Conservation (phyloP, 2,113 vertebrate genomes). For the Corythoichthys intestinalis region DNA sequence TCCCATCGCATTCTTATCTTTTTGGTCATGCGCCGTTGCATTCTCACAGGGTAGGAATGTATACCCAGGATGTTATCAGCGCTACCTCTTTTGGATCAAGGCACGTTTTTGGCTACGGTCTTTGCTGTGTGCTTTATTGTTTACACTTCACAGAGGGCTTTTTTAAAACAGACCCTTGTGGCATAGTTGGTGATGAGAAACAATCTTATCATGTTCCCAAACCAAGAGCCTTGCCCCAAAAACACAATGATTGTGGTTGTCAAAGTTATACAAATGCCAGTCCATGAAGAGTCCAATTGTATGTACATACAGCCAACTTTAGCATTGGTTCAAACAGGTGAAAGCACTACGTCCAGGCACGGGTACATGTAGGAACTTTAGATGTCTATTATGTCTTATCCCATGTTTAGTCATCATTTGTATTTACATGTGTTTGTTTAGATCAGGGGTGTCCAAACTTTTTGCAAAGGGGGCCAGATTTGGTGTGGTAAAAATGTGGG, state of each 20-base stretch:
- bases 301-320: too few relatives aligned
- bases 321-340: too few relatives aligned
- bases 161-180: not conserved
- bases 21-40: conserved; percentile 46
- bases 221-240: conserved; percentile 5
- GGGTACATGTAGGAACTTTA: too few relatives aligned
- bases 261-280: not conserved
- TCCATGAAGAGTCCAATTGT: not conserved
- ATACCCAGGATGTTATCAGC: conserved; percentile 63
- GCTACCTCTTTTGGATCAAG: conserved; percentile 61
- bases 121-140: conserved; percentile 41
- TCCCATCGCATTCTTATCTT: conserved; percentile 55
- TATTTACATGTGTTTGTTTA: too few relatives aligned
- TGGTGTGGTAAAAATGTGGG: too few relatives aligned
- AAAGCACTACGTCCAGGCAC: too few relatives aligned
- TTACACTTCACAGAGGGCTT: conserved; percentile 44
- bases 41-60: conserved; percentile 61
- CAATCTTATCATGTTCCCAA: conserved; percentile 16
- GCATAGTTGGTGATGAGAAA: not conserved
- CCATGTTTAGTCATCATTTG: too few relatives aligned
- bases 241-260: conserved; percentile 2
- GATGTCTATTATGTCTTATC: too few relatives aligned
- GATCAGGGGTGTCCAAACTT: too few relatives aligned
- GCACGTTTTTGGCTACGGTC: conserved; percentile 41
- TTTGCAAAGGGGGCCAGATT: too few relatives aligned